Conservation (phyloP, 2,797 vertebrate genomes). For the Epinephelus malabaricus region DNA sequence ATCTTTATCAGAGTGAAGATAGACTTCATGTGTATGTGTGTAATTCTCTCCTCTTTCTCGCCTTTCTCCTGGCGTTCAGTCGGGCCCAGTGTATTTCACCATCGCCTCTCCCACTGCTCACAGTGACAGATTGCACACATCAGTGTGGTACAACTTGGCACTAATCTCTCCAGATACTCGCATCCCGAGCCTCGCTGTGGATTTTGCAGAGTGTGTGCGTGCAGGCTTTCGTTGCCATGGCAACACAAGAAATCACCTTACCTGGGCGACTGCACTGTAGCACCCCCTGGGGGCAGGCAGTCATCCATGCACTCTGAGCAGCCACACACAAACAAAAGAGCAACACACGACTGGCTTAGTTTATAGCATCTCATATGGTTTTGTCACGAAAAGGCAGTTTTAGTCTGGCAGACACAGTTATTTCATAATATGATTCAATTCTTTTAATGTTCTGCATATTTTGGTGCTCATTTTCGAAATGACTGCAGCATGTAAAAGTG, state of each 20-base stretch:
- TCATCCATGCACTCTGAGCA: slow-evolving; percentile 40
- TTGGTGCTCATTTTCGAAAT: slow-evolving; percentile 33
- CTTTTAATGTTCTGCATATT: slow-evolving; percentile 26
- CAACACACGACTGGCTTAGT: slow-evolving; percentile 23
- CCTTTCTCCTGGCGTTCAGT: neutral
- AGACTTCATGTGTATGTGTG: slow-evolving; percentile 9
- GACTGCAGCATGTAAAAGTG: slow-evolving; percentile 47
- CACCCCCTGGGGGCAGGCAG: slow-evolving; percentile 68
- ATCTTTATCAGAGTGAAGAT: neutral
- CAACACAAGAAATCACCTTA: slow-evolving; percentile 54
- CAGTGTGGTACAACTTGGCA: slow-evolving; percentile 32
- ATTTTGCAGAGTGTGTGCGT: slow-evolving; percentile 33
- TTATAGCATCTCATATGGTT: slow-evolving; percentile 30
- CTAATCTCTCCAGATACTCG: slow-evolving; percentile 34
- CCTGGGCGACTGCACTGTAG: slow-evolving; percentile 49
- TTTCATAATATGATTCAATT: slow-evolving; percentile 26
- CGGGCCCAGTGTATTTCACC: slow-evolving; percentile 28
- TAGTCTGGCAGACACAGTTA: slow-evolving; percentile 23
- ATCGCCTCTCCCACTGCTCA: slow-evolving; percentile 37
- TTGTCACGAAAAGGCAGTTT: slow-evolving; percentile 37
- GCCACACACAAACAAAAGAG: slow-evolving; percentile 3
- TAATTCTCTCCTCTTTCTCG: neutral
- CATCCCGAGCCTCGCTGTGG: slow-evolving; percentile 37
- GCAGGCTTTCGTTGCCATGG: slow-evolving; percentile 58
- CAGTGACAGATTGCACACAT: slow-evolving; percentile 64